Percentiles rank a stretch among this genome's conserved stretches.
Evolutionary conservation across 2,888 invertebrate genomes (phyloP).

Genomic region (Sarcophaga variegata): DNA sequence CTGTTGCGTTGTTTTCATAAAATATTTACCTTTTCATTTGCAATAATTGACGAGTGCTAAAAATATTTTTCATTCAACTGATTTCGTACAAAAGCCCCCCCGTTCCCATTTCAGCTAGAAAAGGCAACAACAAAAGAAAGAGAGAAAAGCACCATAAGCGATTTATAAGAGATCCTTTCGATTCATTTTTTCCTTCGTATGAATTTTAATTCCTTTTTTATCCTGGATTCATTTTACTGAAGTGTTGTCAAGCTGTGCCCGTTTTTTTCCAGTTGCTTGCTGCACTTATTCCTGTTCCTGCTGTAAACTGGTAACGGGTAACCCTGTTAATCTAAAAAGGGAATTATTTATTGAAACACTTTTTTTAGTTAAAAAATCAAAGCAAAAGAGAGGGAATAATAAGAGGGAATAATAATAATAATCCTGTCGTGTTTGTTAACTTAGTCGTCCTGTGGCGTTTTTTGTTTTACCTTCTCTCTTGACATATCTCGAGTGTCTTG

Average conservation of each 20-base stretch:
- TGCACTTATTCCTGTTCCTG: conserved; percentile 21
- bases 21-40: conserved; percentile 78
- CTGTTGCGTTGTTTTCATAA: conserved; percentile 80
- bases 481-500: conserved; percentile 45
- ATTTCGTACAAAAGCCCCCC: conserved; percentile 9
- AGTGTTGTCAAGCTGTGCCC: conserved; percentile 67
- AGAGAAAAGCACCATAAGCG: not conserved
- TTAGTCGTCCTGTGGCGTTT: conserved; percentile 49
- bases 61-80: conserved; percentile 54
- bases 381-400: not conserved
- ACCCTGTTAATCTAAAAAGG: conserved; percentile 47
- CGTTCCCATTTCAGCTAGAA: not conserved
- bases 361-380: conserved; percentile 2
- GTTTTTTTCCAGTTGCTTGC: conserved; percentile 13
- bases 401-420: not conserved
- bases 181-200: conserved; percentile 27
- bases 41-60: conserved; percentile 66
- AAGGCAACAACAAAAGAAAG: not conserved
- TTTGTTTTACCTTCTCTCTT: conserved; percentile 30
- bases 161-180: not conserved
- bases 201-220: conserved; percentile 67
- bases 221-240: conserved; percentile 44
- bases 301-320: conserved; percentile 45
- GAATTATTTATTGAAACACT: conserved; percentile 12
- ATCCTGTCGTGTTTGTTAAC: conserved; percentile 31